These are phyloP conservation scores for Acomys russatus DNA, from an alignment of 2,797 vertebrate genomes.

Conservation along the genomic window DNA sequence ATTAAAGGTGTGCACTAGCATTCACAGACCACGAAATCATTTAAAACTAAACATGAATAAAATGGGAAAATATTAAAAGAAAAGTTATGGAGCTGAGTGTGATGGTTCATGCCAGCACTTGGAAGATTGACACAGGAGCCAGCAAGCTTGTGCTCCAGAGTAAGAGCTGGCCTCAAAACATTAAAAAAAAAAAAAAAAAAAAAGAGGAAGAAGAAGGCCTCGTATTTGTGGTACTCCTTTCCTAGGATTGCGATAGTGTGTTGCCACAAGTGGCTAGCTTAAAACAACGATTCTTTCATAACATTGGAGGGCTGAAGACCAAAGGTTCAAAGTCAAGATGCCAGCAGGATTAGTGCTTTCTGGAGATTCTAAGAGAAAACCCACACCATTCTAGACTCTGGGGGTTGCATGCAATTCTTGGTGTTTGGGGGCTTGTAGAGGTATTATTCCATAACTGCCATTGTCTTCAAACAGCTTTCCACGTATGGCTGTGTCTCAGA, in stretches of 20 bases:
- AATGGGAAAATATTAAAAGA: neutral
- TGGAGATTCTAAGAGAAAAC: neutral
- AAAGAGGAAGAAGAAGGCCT: neutral
- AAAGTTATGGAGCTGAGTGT: neutral
- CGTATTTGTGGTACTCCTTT: constrained; percentile 46
- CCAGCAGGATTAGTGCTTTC: constrained; percentile 5
- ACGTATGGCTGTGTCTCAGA: constrained; percentile 20
- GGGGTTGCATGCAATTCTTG: constrained; percentile 7
- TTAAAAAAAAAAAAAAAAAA: neutral
- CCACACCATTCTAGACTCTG: neutral
- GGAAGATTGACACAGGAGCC: neutral
- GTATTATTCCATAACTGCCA: neutral
- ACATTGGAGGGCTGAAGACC: constrained; percentile 2
- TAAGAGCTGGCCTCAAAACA: neutral
- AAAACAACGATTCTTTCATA: constrained; percentile 41
- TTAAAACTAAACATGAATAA: neutral
- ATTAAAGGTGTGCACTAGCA: neutral
- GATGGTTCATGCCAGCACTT: neutral
- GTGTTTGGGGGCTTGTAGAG: neutral
- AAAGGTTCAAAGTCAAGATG: constrained; percentile 34
- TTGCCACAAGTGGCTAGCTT: constrained; percentile 15
- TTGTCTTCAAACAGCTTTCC: constrained; percentile 40
- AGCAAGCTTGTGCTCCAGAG: neutral
- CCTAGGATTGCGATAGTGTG: neutral
- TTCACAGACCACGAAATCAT: neutral